Conservation (phyloP, 53 echinoderm and acorn worm genomes). For the Paelopatides confundens region DNA sequence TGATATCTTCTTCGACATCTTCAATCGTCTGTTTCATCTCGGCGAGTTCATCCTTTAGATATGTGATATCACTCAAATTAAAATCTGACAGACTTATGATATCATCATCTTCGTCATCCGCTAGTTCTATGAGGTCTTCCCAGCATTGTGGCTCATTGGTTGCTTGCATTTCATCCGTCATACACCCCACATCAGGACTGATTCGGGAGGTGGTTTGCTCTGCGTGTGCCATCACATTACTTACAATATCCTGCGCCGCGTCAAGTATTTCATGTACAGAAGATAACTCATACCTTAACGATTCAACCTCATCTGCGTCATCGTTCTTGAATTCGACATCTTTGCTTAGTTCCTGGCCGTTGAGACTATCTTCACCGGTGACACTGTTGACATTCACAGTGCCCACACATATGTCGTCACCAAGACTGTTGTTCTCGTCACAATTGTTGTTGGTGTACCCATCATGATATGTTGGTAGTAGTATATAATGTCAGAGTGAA, state of each 20-base stretch:
- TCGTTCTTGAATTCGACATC: background rate
- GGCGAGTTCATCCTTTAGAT: constrained; percentile 1
- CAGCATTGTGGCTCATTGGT: background rate
- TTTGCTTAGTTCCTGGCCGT: background rate
- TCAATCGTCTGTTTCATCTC: constrained; percentile 10
- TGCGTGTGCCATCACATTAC: background rate
- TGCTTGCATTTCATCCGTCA: background rate
- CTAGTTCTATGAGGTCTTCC: constrained; percentile 29
- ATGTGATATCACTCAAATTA: constrained; percentile 19
- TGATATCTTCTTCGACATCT: background rate
- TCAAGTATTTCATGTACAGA: background rate
- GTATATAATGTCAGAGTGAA: too few relatives aligned
- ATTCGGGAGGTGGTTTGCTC: too few relatives aligned
- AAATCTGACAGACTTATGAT: constrained; percentile 26
- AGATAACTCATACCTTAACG: background rate
- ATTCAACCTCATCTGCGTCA: background rate
- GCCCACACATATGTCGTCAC: too few relatives aligned
- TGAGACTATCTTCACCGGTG: too few relatives aligned
- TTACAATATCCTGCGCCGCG: background rate
- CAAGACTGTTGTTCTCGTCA: too few relatives aligned
- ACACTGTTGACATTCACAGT: too few relatives aligned
- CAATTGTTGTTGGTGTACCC: background rate
- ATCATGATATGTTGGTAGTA: too few relatives aligned
- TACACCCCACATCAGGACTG: background rate
- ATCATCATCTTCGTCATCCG: background rate